Base-by-base conservation (phyloP, 2,113 vertebrate species). In the Todiramphus saurophagus region DNA sequence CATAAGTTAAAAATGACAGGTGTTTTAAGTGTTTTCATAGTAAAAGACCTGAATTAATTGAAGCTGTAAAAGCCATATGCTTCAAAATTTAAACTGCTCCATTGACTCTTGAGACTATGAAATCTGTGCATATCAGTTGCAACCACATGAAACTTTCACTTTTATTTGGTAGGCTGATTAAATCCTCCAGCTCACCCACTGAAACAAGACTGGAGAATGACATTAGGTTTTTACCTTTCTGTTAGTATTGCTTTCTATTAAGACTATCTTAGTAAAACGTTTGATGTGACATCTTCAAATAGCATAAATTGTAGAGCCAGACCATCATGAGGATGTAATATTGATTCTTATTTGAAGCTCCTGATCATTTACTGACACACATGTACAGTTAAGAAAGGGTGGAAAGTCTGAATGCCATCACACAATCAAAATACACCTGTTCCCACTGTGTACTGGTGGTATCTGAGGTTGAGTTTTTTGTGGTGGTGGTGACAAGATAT, bases 21-120 rank as follows among this genome's bases (percentile, higher is more conserved):
- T 46, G 39, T 93, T 94, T 97, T 89, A 92, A 94, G 81, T 25
- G 33, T 96, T 94, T 97, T 93, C 21, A 11, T 59, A 85, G 83
- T 21, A 70, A 94, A 87, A 91, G 43, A 27, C 50, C 39, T 56
- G 89, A 94, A 93, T 95, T 94, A 94, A 91, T 80, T 67, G 59
- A 68, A 85, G 43, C 66, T 90, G 27, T 96, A 86, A 91, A 97
- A 94, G 72, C 87, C 70, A 41, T 95, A 82, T 93, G 83, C 67
- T 94, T 90, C 81, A 90, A 77, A 68, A 93, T 81, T 88, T 77
- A 46, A 93, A 88, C 33, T 70, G 25, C 70, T 88, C 39, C 88
- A 35, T 80, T 85, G 48, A 43, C 83, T 95, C 87, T 79, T 20
- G 70, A 91, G 87, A 81, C 67, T 59, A 17, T 16, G 20, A 90